Percentiles rank a stretch among this genome's conserved stretches.
These are phyloP conservation scores for Ypsolopha sequella DNA, from an alignment of 2,888 invertebrate genomes.

Conservation along the genomic window DNA sequence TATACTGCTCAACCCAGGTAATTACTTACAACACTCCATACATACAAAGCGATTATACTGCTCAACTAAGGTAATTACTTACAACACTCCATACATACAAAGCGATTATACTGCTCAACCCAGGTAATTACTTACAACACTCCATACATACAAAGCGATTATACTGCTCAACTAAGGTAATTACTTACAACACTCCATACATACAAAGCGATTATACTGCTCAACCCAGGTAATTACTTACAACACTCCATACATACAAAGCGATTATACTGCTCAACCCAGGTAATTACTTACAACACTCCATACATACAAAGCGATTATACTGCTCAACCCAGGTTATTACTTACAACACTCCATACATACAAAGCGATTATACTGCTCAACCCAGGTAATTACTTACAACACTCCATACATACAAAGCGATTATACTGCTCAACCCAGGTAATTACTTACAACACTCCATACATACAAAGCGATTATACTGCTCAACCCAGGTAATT, in stretches of 20 bases:
- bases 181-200: not conserved
- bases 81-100: slow-evolving; percentile 57
- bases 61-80: slow-evolving; percentile 88
- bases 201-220: slow-evolving; percentile 93
- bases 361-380: slow-evolving; percentile 94
- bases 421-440: slow-evolving; percentile 96
- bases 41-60: slow-evolving; percentile 91
- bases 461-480: slow-evolving; percentile 94
- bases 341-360: not conserved
- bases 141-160: slow-evolving; percentile 88
- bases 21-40: not conserved
- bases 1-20: slow-evolving; percentile 95
- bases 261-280: slow-evolving; percentile 97
- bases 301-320: slow-evolving; percentile 91
- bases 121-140: slow-evolving; percentile 68
- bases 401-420: slow-evolving; percentile 71
- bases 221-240: slow-evolving; percentile 84
- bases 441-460: slow-evolving; percentile 56
- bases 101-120: slow-evolving; percentile 96
- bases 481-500: slow-evolving; percentile 91
- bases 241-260: slow-evolving; percentile 60
- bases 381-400: slow-evolving; percentile 82
- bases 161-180: slow-evolving; percentile 95
- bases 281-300: slow-evolving; percentile 55
- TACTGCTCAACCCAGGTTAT: slow-evolving; percentile 93